Evolutionary conservation across 2,113 vertebrate species (phyloP), one percentile per base, ranked within the genome.

Genomic region (Tragelaphus imberbis): DNA sequence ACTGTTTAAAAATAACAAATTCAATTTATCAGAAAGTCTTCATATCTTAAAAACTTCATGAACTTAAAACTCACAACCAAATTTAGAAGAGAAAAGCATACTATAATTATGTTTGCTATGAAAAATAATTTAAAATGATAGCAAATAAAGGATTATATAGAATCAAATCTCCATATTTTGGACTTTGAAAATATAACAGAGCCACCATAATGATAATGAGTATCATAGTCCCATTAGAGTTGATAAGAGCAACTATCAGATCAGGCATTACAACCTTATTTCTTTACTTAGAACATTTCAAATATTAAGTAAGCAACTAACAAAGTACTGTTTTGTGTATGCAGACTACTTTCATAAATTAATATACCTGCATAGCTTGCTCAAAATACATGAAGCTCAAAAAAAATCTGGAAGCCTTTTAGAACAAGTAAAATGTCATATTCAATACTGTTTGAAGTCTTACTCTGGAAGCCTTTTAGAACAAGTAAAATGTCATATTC

Each of bases 391-490:
- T 19, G 23, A 79, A 93, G 58, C 17, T 40, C 53, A 71, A 75
- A 65, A 80, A 84, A 84, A 59, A 44, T 19, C 16, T 51, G 53
- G 49, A 94, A 94, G 90, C 87, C 7, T 59, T 94, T 30, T 47
- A 53, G 55, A 53, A 90, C 6, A 53, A 25, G 10, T 13, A 58
- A 33, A 89, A 94, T 33, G 23, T 56, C 40, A 82, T n/a, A 59
- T 23, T 84, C 65, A 82, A 55, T 59, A 79, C 19, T 91, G 44
- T 84, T 40, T 88, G 58, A 96, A 59, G 61, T 94, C 99, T 99
- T 99, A 99, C 99, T 99, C 99, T 97, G 99, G 99, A 94, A 94
- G 89, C 87, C 7, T 59, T 94, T 30, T 51, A 53, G 55, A 53
- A 90, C 6, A 53, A 25, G 10, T 13, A 58, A 33, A 89, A 94